These are phyloP conservation scores for Pygmarrhopalites habei DNA, from an alignment of 1,140 invertebrate genomes.

Conservation along the genomic window DNA sequence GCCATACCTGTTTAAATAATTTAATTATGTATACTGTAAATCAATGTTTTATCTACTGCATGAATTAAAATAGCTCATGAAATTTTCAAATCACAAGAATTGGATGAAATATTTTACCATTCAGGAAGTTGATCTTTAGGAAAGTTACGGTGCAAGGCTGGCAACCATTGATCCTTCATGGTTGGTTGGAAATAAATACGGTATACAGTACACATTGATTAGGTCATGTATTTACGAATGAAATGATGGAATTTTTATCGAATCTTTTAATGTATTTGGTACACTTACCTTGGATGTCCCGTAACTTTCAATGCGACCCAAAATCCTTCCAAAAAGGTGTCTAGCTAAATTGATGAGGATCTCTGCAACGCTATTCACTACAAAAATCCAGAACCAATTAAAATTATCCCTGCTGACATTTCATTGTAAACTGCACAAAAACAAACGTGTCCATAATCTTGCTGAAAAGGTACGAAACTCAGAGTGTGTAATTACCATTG, in stretches of 20 bases:
- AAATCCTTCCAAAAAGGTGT: neutral
- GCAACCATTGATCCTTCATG: neutral
- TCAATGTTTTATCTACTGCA: too few species aligned
- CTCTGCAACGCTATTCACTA: neutral
- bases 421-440: neutral
- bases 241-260: too few species aligned
- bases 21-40: too few species aligned
- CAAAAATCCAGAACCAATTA: neutral
- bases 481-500: neutral
- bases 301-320: neutral
- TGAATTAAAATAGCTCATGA: too few species aligned
- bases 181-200: too few species aligned
- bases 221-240: too few species aligned
- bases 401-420: neutral
- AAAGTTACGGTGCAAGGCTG: neutral
- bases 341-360: neutral
- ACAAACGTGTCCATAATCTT: neutral
- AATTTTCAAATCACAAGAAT: too few species aligned
- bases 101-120: too few species aligned
- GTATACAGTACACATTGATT: too few species aligned
- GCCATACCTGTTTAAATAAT: too few species aligned
- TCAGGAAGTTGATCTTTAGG: neutral
- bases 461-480: neutral
- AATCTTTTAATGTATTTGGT: too few species aligned
- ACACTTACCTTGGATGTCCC: too few species aligned